Evolutionary conservation across 2,113 vertebrate species (phyloP).

Genomic region (Poeciliopsis prolifica): DNA sequence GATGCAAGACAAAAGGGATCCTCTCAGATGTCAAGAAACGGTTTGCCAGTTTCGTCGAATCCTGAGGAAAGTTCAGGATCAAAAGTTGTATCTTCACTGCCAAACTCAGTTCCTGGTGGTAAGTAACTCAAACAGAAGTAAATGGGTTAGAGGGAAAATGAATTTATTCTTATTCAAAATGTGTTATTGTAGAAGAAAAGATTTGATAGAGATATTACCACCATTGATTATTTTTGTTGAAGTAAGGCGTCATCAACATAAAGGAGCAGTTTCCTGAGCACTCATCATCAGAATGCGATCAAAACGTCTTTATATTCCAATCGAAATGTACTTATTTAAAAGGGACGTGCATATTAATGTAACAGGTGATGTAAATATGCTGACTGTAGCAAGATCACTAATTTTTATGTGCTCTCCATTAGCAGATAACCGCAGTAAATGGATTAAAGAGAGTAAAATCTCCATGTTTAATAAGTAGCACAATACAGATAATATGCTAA

Average conservation of each 20-base stretch:
- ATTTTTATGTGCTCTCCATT: too few relatives aligned
- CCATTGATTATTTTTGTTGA: neutral
- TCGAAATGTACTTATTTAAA: neutral
- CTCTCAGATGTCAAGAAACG: constrained; percentile 88
- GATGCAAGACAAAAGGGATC: constrained; percentile 85
- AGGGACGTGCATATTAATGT: neutral
- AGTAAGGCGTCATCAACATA: constrained; percentile 41
- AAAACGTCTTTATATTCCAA: neutral
- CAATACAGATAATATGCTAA: neutral
- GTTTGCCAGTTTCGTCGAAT: constrained; percentile 85
- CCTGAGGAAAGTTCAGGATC: constrained; percentile 87
- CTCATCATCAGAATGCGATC: neutral
- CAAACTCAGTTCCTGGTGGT: constrained; percentile 91
- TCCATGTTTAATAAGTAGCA: neutral
- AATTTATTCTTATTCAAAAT: neutral
- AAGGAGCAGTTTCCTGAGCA: neutral
- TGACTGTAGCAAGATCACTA: too few relatives aligned
- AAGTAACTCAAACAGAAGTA: constrained; percentile 59
- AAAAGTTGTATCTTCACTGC: constrained; percentile 85
- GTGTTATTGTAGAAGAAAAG: neutral
- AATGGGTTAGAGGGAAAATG: neutral
- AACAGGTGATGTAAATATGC: too few relatives aligned
- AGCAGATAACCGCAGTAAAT: too few relatives aligned
- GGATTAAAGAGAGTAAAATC: neutral
- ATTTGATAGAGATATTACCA: neutral